Conservation (phyloP, 2,797 vertebrate genomes). For the Nannoperca obscura region DNA sequence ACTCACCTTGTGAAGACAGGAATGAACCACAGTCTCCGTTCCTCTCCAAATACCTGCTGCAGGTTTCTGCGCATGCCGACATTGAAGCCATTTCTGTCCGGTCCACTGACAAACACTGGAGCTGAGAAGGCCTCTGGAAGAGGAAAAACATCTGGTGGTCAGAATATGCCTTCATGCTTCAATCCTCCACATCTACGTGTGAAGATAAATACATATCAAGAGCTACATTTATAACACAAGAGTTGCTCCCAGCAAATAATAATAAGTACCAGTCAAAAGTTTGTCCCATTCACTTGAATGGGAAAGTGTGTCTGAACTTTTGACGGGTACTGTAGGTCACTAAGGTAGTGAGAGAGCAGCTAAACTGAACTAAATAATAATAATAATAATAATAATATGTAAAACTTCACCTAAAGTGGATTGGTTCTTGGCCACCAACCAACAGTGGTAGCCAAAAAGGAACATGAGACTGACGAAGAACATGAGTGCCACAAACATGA, state of each 20-base stretch:
- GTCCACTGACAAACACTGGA: constrained; percentile 92
- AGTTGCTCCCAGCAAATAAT: neutral
- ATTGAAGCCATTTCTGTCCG: constrained; percentile 96
- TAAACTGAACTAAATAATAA: constrained; percentile 21
- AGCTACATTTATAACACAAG: constrained; percentile 2
- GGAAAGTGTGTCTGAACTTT: too few species aligned
- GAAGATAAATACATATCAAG: neutral
- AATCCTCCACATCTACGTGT: neutral
- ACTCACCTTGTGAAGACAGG: constrained; percentile 93
- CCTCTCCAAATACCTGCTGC: constrained; percentile 94
- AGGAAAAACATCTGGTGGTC: constrained; percentile 9
- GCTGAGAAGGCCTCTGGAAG: constrained; percentile 95
- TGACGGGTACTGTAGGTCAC: too few species aligned
- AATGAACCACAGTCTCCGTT: constrained; percentile 93
- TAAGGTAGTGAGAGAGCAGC: neutral
- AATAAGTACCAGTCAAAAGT: too few species aligned
- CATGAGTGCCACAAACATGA: constrained; percentile 97
- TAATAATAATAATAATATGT: constrained; percentile 28
- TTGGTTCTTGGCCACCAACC: constrained; percentile 96
- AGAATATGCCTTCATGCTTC: constrained; percentile 18
- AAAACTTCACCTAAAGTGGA: constrained; percentile 93
- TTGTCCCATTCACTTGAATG: too few species aligned
- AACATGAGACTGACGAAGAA: constrained; percentile 98
- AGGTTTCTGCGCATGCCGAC: constrained; percentile 92
- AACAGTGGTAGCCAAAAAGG: constrained; percentile 97